Conservation (phyloP, 2,113 vertebrate species). For the Lepus timidus region DNA sequence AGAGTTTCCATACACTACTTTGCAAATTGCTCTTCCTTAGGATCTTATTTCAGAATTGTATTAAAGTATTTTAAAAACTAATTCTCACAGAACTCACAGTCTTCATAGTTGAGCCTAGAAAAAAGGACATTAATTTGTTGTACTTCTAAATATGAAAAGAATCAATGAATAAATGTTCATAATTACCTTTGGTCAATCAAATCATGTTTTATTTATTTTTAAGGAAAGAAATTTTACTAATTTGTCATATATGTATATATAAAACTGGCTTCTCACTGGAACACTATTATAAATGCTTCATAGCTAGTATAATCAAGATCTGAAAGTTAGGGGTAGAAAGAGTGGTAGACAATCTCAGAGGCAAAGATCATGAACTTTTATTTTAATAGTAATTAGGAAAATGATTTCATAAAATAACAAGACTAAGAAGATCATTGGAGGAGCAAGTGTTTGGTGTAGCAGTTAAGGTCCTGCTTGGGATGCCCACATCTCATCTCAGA, state of each 20-base stretch:
- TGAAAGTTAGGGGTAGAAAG: neutral
- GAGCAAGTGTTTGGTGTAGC: too few relatives aligned
- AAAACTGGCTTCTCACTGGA: conserved; percentile 43
- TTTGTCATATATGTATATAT: neutral
- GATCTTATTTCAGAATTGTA: conserved; percentile 33
- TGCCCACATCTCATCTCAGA: too few relatives aligned
- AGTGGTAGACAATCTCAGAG: neutral
- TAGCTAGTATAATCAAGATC: neutral
- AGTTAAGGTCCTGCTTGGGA: too few relatives aligned
- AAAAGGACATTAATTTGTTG: neutral
- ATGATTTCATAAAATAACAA: neutral
- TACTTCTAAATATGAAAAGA: neutral
- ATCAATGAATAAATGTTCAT: neutral
- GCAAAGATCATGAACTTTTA: conserved; percentile 50
- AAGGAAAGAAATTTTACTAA: conserved; percentile 34
- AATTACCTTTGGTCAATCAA: conserved; percentile 8
- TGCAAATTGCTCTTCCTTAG: conserved; percentile 23
- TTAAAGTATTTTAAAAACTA: conserved; percentile 17
- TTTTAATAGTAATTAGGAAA: conserved; percentile 28
- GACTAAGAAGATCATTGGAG: conserved; percentile 28
- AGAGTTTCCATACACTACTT: conserved; percentile 31
- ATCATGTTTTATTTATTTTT: conserved; percentile 29
- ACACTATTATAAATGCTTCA: neutral
- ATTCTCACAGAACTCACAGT: neutral
- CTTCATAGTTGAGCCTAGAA: neutral